Evolutionary conservation across 2,888 invertebrate species (phyloP).

Genomic region (Cheiracanthium punctorium): DNA sequence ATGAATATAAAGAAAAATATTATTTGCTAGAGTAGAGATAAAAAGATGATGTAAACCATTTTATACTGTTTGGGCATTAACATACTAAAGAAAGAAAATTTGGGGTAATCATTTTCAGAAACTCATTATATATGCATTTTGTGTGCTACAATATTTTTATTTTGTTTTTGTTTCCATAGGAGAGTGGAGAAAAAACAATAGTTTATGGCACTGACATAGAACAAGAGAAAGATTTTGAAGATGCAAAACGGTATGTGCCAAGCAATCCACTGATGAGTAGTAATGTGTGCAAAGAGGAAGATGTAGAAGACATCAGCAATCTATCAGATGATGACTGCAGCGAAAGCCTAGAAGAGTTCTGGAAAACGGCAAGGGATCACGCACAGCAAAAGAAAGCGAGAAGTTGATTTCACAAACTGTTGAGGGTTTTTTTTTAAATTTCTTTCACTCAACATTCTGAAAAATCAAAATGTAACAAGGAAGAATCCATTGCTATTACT

Average conservation of each 20-base stretch:
- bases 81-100: too few species aligned
- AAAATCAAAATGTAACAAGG: too few species aligned
- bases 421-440: too few species aligned
- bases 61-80: too few species aligned
- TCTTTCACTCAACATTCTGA: too few species aligned
- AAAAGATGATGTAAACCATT: too few species aligned
- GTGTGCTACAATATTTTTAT: background rate
- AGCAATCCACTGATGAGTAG: slow-evolving; percentile 8
- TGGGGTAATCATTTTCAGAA: background rate
- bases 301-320: background rate
- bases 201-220: slow-evolving; percentile 18
- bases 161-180: slow-evolving; percentile 2
- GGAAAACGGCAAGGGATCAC: slow-evolving; percentile 38
- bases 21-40: too few species aligned
- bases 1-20: too few species aligned
- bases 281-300: background rate
- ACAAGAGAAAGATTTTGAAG: slow-evolving; percentile 16
- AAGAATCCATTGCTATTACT: too few species aligned
- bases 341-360: slow-evolving; percentile 58
- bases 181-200: slow-evolving; percentile 27
- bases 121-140: background rate
- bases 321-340: slow-evolving; percentile 35
- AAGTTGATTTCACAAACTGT: too few species aligned
- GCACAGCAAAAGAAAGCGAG: background rate
- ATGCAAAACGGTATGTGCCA: slow-evolving; percentile 23